Conservation (phyloP, 2,797 vertebrate genomes). For the Anableps anableps region DNA sequence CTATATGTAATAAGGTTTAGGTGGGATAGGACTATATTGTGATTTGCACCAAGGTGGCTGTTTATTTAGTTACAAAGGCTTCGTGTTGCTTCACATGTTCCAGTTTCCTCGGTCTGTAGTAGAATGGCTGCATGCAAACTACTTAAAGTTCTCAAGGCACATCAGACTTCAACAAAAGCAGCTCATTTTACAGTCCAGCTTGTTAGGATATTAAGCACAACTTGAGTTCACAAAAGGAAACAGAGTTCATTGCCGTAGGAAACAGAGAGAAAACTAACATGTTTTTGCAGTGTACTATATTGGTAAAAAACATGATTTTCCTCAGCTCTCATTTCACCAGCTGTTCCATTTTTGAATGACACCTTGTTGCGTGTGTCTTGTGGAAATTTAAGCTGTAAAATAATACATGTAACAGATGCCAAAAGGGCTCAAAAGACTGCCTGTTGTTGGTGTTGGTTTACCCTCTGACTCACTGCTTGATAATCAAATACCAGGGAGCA, state of each 20-base stretch:
- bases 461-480: conserved; percentile 14
- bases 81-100: no score
- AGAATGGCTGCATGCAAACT: no score
- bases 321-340: neutral
- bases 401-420: conserved; percentile 14
- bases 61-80: neutral
- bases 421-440: conserved; percentile 19
- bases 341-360: neutral
- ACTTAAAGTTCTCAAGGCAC: neutral
- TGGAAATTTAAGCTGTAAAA: conserved; percentile 44
- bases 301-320: neutral
- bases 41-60: neutral
- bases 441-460: conserved; percentile 23
- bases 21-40: neutral
- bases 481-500: conserved; percentile 24
- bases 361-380: neutral
- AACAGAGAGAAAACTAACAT: neutral
- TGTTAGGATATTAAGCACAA: neutral
- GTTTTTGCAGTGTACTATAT: neutral
- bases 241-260: conserved; percentile 20
- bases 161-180: conserved; percentile 30
- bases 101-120: no score
- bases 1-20: neutral
- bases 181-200: neutral
- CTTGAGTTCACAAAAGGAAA: conserved; percentile 12